Percentiles rank a stretch among this genome's conserved stretches.
Evolutionary conservation across 1,140 invertebrate genomes (phyloP).

Genomic region (Daktulosphaira vitifoliae): DNA sequence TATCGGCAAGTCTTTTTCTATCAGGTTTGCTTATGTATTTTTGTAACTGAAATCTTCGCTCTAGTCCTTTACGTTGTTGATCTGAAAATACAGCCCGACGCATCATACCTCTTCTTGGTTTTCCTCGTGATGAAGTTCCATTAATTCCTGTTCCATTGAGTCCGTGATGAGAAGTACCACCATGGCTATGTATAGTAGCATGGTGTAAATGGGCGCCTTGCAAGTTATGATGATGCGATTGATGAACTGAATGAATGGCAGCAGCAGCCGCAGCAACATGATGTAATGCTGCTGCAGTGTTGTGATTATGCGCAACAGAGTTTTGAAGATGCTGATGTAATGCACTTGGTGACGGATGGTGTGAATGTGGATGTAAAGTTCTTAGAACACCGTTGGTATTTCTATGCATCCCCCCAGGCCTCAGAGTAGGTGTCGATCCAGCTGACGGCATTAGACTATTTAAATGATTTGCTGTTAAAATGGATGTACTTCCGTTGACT

Average conservation of each 20-base stretch:
- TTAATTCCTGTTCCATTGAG: slow-evolving; percentile 52
- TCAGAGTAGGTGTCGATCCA: no score
- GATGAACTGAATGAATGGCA: neutral
- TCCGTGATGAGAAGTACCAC: neutral
- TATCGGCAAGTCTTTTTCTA: slow-evolving; percentile 90
- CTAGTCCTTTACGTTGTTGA: slow-evolving; percentile 85
- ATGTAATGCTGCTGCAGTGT: neutral
- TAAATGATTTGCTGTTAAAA: no score
- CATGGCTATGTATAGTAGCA: neutral
- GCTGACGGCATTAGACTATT: no score
- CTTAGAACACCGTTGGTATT: no score
- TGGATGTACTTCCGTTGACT: no score
- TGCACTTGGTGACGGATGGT: no score
- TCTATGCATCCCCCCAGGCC: no score
- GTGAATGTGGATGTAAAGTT: no score
- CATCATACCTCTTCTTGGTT: slow-evolving; percentile 88
- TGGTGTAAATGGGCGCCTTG: neutral
- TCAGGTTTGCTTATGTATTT: slow-evolving; percentile 98
- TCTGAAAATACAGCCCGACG: slow-evolving; percentile 85
- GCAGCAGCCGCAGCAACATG: no score
- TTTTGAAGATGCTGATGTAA: no score
- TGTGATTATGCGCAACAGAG: no score
- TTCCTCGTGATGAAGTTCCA: slow-evolving; percentile 51
- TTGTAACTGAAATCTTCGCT: slow-evolving; percentile 90
- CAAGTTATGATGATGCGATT: no score